phyloP scores from a whole-genome alignment of 2,888 invertebrate genomes.

The Atrina japonica region DNA sequence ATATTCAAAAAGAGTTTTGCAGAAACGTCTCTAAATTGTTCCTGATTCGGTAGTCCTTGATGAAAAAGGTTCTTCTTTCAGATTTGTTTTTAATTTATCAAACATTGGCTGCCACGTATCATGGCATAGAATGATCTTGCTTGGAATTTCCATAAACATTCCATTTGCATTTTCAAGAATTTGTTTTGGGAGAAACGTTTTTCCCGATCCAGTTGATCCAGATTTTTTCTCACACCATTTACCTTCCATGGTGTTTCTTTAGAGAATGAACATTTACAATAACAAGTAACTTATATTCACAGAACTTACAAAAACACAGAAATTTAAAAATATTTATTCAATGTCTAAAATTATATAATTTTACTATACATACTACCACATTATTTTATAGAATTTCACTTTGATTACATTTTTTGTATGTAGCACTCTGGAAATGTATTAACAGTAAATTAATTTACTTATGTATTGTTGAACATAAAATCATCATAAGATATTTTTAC shows the following conservation, averaged over 20 bases:
- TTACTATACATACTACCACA: too few species aligned
- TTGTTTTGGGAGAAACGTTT: constrained; percentile 28
- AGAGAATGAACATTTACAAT: not conserved
- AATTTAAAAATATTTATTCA: not conserved
- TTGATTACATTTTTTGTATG: not conserved
- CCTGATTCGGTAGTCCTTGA: constrained; percentile 37
- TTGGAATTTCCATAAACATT: constrained; percentile 26
- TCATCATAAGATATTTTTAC: constrained; percentile 9
- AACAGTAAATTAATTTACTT: constrained; percentile 14
- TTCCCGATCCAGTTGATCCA: constrained; percentile 21
- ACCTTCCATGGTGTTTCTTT: not conserved
- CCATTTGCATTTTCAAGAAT: constrained; percentile 32
- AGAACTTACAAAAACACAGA: constrained; percentile 13
- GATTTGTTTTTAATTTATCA: constrained; percentile 12
- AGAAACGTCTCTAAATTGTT: constrained; percentile 46
- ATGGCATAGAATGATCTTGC: constrained; percentile 31
- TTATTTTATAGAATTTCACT: too few species aligned
- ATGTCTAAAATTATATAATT: constrained; percentile 13
- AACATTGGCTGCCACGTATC: constrained; percentile 30
- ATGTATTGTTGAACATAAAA: constrained; percentile 19
- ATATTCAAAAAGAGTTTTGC: too few species aligned
- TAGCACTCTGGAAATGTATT: constrained; percentile 12
- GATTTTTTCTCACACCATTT: constrained; percentile 30
- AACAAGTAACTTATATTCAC: not conserved
- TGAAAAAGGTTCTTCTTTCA: constrained; percentile 25